Base-by-base conservation (phyloP, 2,888 invertebrate genomes). In the Entomobrya multifasciata region DNA sequence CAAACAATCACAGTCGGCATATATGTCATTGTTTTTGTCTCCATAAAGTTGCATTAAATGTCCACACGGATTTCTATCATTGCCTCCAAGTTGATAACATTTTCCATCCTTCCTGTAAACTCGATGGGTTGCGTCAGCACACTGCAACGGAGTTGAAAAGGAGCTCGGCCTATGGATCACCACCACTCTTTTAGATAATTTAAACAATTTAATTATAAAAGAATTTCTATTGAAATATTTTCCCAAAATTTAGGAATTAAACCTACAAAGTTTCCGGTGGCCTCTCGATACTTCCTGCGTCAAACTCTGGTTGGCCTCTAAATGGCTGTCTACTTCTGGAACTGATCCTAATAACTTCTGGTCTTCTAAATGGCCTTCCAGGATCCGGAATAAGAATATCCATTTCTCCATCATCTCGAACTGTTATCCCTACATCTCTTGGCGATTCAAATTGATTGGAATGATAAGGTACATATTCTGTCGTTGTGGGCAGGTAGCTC, bases 1-100 rank as follows among this genome's bases (percentile, higher is more conserved):
- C 3, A 11, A n/a, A 30, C 84, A 84, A 65, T 70, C 84, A 27
- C 84, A 84, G 11, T 78, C 67, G 3, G 77, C 84, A 41, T 55
- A 78, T 13, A 27, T 55, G 0, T 11, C n/a, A 25, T 84, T 41
- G 3, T 41, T 57, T 8, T 17, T 15, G 36, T 76, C 76, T 0
- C 27, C 13, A 41, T 67, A 67, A 49, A 84, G 67, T 30, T 6
- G 0, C 84, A 84, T 84, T 0, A 25, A 11, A n/a, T n/a, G 11
- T 15, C 76, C 65, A 17, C 83, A 83, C 15, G 70, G 41, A 49
- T n/a, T n/a, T n/a, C 60, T 15, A 1, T 4, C 20, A 10, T 5
- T n/a, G n/a, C n/a, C n/a, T 6, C 36, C 22, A 15, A 49, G 1
- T 0, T 36, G 15, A 52, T 84, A 84, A 20, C 84, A 84, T 13